Evolutionary conservation across 2,888 invertebrate genomes (phyloP), one percentile per base, ranked within the genome.

Genomic region (Eudemis profundana): DNA sequence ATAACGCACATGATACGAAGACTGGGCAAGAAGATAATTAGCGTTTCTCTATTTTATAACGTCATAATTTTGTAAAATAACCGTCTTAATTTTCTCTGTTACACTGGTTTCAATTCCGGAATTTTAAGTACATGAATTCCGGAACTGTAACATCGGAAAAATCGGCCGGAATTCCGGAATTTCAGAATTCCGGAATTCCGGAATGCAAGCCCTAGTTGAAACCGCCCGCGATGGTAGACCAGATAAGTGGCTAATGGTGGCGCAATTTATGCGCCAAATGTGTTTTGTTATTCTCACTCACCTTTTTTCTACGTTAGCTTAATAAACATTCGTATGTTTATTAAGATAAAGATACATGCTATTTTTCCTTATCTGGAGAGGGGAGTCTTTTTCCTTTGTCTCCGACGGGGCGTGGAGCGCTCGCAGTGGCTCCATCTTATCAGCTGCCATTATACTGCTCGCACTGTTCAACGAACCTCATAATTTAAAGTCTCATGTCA

Each of bases 161-260:
- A n/a, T n/a, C n/a, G n/a, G n/a, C n/a, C n/a, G n/a, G n/a, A n/a
- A n/a, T n/a, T n/a, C n/a, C n/a, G n/a, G n/a, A n/a, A n/a, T n/a
- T n/a, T n/a, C n/a, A n/a, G n/a, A n/a, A n/a, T n/a, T n/a, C n/a
- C n/a, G n/a, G n/a, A n/a, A n/a, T n/a, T n/a, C n/a, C n/a, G 14
- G 27, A 49, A 27, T 49, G 27, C 14, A 49, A 15, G 23, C 53
- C 38, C 40, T 53, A n/a, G n/a, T n/a, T 27, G 4, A 4, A 27
- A 7, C 69, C 66, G 68, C 64, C 60, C 60, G 69, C 70, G 72
- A 70, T 74, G 73, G 74, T 76, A 72, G 68, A 56, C 61, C 61
- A 65, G 73, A 76, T 79, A 76, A 74, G 70, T 72, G 59, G 69
- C 62, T 62, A 64, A 63, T 67, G 68, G 67, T 70, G 60, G 68